Percentiles rank a stretch among this genome's conserved stretches.
Conservation (phyloP, 2,113 vertebrate species). For the Rhabdornis inornatus region DNA sequence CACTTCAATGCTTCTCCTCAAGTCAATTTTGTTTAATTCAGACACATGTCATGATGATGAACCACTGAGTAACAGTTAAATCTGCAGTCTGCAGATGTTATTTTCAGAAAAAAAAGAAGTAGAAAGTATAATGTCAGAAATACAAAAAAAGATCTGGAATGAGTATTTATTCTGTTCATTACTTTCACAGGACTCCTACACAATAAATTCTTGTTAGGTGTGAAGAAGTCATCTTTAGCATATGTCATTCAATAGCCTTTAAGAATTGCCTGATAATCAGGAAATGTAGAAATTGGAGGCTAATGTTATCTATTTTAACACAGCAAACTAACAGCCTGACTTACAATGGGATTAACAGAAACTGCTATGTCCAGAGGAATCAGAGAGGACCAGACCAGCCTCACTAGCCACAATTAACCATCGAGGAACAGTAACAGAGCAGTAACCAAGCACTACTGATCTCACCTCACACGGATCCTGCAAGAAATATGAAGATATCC, state of each 20-base stretch:
- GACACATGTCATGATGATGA: background rate
- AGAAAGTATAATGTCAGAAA: conserved; percentile 20
- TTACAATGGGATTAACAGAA: background rate
- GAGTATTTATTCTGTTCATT: background rate
- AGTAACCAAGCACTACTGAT: background rate
- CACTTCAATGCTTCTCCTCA: background rate
- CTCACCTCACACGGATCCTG: background rate
- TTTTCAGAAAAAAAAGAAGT: background rate
- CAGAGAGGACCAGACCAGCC: background rate
- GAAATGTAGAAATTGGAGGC: background rate
- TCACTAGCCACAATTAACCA: background rate
- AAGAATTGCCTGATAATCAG: background rate
- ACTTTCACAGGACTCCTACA: conserved; percentile 23
- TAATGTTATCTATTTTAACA: background rate
- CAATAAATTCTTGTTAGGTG: background rate
- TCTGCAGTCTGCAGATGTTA: conserved; percentile 14
- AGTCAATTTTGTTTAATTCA: conserved; percentile 11
- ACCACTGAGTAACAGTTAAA: conserved; percentile 12
- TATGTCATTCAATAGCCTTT: background rate
- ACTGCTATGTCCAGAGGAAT: background rate
- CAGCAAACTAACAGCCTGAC: background rate
- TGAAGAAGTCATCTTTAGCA: conserved; percentile 28
- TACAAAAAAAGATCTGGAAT: background rate
- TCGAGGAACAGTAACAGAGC: background rate
- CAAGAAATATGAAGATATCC: background rate